phyloP scores from a whole-genome alignment of 2,113 vertebrate genomes.

The Leptocoma aspasia region DNA sequence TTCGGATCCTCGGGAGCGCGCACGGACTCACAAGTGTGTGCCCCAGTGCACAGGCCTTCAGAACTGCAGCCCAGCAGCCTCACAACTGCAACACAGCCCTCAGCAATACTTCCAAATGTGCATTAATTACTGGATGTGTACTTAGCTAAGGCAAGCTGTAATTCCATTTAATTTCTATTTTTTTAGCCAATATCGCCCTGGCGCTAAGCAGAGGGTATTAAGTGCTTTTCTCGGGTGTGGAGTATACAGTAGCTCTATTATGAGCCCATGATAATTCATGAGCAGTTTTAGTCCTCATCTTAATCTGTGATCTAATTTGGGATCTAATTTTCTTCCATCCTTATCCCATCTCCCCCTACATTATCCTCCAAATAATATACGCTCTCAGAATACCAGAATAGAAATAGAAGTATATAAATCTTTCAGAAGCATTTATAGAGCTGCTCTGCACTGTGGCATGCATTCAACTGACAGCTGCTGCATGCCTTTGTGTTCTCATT shows the following conservation, averaged over 20 bases:
- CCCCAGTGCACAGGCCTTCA: background rate
- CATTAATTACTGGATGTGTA: background rate
- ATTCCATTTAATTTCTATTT: background rate
- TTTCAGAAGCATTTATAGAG: constrained; percentile 52
- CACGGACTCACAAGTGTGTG: rapidly evolving
- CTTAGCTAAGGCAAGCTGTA: background rate
- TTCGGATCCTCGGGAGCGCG: background rate
- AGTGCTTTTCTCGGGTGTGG: background rate
- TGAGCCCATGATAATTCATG: constrained; percentile 7
- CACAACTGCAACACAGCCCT: background rate
- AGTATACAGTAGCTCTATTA: constrained; percentile 21
- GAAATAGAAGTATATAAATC: constrained; percentile 57
- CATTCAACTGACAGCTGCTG: constrained; percentile 39
- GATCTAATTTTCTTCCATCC: constrained; percentile 28
- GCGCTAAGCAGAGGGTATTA: background rate
- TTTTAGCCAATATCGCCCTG: background rate
- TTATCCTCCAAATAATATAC: constrained; percentile 61
- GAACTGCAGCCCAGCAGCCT: background rate
- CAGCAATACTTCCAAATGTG: background rate
- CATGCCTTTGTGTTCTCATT: constrained; percentile 49
- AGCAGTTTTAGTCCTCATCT: constrained; percentile 6
- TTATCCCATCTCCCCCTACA: constrained; percentile 27
- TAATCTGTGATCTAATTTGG: constrained; percentile 55
- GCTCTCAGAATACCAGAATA: constrained; percentile 46
- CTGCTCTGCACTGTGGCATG: constrained; percentile 51